These are phyloP conservation scores for Onchidella celtica DNA, from an alignment of 2,888 invertebrate genomes.

Conservation along the genomic window DNA sequence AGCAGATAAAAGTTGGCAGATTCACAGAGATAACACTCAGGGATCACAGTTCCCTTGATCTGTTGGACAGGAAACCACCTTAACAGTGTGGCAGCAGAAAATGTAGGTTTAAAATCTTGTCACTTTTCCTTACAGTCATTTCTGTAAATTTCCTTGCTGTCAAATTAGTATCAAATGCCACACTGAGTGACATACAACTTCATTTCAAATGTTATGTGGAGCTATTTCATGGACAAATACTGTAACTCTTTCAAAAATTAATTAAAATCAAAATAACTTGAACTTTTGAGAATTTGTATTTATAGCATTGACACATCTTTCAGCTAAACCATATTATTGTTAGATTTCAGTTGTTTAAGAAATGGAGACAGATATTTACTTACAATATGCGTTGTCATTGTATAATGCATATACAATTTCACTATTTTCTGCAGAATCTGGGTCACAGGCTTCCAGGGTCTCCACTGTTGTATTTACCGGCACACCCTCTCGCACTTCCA, in stretches of 20 bases:
- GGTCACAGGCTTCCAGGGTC: conserved; percentile 63
- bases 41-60: no score
- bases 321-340: not conserved
- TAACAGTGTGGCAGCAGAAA: no score
- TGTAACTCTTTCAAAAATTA: not conserved
- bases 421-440: conserved; percentile 55
- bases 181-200: no score
- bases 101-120: no score
- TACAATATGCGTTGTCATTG: conserved; percentile 39
- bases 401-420: conserved; percentile 43
- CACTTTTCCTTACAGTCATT: no score
- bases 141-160: no score
- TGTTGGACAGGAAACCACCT: no score
- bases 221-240: not conserved
- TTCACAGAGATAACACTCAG: no score
- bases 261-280: no score
- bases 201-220: not conserved
- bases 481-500: conserved; percentile 52
- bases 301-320: not conserved
- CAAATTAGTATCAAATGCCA: no score
- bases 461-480: conserved; percentile 52
- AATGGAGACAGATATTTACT: not conserved
- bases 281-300: no score
- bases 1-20: no score
- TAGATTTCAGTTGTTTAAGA: not conserved